Evolutionary conservation across 2,888 invertebrate genomes (phyloP), one percentile per base, ranked within the genome.

Genomic region (Hypselothyrea guttata): DNA sequence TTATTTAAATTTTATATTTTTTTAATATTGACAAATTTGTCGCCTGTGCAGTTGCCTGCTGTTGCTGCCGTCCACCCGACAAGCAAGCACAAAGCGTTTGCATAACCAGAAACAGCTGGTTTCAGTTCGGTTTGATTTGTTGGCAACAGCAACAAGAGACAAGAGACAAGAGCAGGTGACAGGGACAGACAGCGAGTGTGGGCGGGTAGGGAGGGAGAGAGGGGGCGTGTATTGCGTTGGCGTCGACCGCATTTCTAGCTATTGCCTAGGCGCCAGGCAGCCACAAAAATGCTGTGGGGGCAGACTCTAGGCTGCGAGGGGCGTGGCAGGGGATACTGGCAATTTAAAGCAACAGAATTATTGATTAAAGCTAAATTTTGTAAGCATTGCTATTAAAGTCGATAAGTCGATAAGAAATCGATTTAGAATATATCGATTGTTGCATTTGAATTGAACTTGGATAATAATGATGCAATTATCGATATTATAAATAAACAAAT

Each of bases 221-320:
- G 22, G 22, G 3, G 2, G 22, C 2, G 22, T 2, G 22, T 22
- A 22, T 22, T 22, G 54, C 48, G 42, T 59, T 46, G 27, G 58
- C 46, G 68, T 37, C 65, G 82, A 71, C 73, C 81, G 76, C 84
- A 78, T 81, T 84, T 75, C 55, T 60, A 46, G 48, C 56, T 48
- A 48, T 52, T 51, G 52, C 51, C 51, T 54, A 70, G 76, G 83
- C 76, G 76, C 83, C 75, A 75, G 66, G 57, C 73, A 69, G 75
- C 73, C 77, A 57, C 51, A 64, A 56, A 55, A 75, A 56, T 71
- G 69, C 41, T 46, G 57, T 9, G 9, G 18, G 4, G 33, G 22
- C n/a, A 16, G 30, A 7, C 1, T 8, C n/a, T n/a, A n/a, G n/a
- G n/a, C n/a, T n/a, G n/a, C n/a, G n/a, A n/a, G n/a, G 12, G 18